Evolutionary conservation across 2,113 vertebrate genomes (phyloP), one percentile per base, ranked within the genome.

Genomic region (Atractosteus spatula): DNA sequence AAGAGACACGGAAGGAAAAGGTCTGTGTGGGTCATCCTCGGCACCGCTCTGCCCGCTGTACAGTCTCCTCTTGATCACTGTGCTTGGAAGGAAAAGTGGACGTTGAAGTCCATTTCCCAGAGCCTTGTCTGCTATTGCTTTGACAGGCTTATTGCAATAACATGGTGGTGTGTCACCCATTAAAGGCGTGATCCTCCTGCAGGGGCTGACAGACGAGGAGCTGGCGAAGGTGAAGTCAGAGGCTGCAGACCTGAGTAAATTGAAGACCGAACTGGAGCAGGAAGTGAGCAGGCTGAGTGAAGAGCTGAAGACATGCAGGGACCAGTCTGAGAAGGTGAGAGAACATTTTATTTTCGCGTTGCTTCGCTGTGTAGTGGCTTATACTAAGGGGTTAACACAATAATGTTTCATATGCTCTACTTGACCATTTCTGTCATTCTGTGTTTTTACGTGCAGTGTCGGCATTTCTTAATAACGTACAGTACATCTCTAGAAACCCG

Each of bases 291-390:
- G 85, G 17, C 79, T 96, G 70, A 85, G 66, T 14, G 90, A 94
- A 76, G 95, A 99, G 69, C 83, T 96, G 66, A 95, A 90, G 79
- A 76, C 80, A 3, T 80, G 90, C 62, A 90, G 82, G 5, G 94
- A 94, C 79, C 96, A 93, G 80, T 94, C 82, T 51, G 82, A 94
- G 74, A 98, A 97, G 94, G 97, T 98, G 78, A 77, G 82, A 68
- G 8, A 59, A 29, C 29, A 29, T 8, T 5, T 55, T 29, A 29
- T 29, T 29, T 1, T 29, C 29, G 29, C 29, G 29, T 29, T 29
- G 29, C 29, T 29, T 29, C 29, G 1, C 29, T 29, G 29, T 29
- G 29, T 29, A 29, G 29, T 29, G 29, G 29, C 29, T 29, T 29
- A 29, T 29, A 29, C 29, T 29, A 29, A 29, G 29, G 29, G 29